Conservation (phyloP, 2,888 invertebrate species). For the Mimumesa dahlbomi region DNA sequence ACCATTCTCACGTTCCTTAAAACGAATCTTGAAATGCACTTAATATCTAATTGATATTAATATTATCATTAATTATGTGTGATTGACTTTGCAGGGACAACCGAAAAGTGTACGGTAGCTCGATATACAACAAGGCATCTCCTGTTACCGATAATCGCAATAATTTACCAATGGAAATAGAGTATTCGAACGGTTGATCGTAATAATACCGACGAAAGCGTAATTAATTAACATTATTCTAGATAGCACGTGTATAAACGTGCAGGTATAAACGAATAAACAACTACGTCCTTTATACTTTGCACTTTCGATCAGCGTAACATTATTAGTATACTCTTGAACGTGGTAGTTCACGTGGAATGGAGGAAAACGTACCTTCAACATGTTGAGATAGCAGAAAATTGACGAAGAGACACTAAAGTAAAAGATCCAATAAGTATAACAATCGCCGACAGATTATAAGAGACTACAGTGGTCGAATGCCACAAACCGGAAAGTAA, state of each 20-base stretch:
- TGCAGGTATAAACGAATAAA: not conserved
- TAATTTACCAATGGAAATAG: not conserved
- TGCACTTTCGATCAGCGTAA: not conserved
- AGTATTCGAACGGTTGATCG: not conserved
- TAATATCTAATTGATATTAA: too few species aligned
- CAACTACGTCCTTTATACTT: not conserved
- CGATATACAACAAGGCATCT: too few species aligned
- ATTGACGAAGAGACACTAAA: not conserved
- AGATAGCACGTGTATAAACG: not conserved
- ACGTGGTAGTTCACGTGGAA: not conserved
- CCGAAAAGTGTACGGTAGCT: too few species aligned
- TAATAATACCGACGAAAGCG: not conserved
- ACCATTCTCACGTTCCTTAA: too few species aligned
- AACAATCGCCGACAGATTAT: not conserved
- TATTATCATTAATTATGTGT: too few species aligned
- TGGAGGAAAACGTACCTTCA: conserved; percentile 23
- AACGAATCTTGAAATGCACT: too few species aligned
- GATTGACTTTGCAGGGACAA: too few species aligned
- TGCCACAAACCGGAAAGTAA: not conserved
- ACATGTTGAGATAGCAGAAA: conserved; percentile 1
- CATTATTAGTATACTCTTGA: not conserved
- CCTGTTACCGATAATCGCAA: too few species aligned
- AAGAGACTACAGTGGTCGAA: not conserved
- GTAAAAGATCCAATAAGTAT: not conserved
- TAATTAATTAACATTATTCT: not conserved